Evolutionary conservation across 2,113 vertebrate species (phyloP).

Genomic region (Egretta garzetta): DNA sequence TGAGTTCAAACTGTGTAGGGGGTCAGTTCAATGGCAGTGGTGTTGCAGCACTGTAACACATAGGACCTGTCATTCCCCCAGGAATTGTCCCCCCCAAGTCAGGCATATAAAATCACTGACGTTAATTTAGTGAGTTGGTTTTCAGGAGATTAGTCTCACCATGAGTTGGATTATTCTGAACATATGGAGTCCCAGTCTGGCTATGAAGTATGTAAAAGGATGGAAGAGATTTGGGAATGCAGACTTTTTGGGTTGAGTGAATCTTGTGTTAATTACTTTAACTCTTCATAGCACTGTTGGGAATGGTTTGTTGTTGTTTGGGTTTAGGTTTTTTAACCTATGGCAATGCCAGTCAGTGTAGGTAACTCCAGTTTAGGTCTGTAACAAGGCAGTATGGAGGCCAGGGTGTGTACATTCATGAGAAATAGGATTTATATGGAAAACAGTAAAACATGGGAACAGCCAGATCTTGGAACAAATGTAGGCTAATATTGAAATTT

Average conservation of each 20-base stretch:
- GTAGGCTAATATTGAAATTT: neutral
- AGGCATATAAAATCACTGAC: neutral
- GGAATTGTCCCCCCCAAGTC: neutral
- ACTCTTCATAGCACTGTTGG: neutral
- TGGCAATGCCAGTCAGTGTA: neutral
- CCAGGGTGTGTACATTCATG: neutral
- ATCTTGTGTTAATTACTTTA: neutral
- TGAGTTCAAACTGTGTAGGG: neutral
- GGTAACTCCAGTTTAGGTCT: neutral
- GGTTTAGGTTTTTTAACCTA: neutral
- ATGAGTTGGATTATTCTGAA: conserved; percentile 10
- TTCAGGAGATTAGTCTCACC: conserved; percentile 38
- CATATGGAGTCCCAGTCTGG: conserved; percentile 36
- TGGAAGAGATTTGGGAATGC: neutral
- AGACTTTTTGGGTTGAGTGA: neutral
- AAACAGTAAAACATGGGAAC: neutral
- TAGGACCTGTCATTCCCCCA: neutral
- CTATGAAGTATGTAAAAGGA: neutral
- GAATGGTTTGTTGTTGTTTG: neutral
- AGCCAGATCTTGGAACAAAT: neutral
- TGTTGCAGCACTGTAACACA: neutral
- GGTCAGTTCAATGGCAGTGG: neutral
- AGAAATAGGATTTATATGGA: neutral
- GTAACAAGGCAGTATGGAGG: neutral
- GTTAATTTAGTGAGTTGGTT: conserved; percentile 24